Evolutionary conservation across 2,888 invertebrate species (phyloP).

Genomic region (Galeopsomyia nigrocyanea): DNA sequence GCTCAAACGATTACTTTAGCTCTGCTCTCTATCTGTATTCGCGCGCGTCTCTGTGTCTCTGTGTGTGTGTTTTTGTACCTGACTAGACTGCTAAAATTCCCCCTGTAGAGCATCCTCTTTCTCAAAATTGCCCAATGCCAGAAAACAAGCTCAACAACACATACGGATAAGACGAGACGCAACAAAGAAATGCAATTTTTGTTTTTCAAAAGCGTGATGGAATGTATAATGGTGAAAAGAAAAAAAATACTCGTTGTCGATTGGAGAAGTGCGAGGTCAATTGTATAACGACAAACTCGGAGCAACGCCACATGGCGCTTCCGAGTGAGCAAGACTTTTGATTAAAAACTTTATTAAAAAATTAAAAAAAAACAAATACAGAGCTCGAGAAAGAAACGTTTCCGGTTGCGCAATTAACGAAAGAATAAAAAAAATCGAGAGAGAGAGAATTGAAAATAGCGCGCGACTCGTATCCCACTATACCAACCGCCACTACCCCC

Average conservation of each 20-base stretch:
- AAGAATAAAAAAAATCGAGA: background rate
- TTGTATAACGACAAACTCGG: constrained; percentile 11
- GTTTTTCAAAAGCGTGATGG: background rate
- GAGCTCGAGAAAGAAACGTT: background rate
- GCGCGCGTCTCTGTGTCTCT: constrained; percentile 2
- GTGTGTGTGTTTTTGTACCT: constrained; percentile 11
- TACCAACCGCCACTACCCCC: background rate
- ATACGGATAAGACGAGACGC: background rate
- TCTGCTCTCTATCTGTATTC: constrained; percentile 27
- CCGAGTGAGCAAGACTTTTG: background rate
- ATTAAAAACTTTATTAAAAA: constrained; percentile 16
- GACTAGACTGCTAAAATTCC: constrained; percentile 38
- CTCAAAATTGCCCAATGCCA: constrained; percentile 10
- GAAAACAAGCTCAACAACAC: background rate
- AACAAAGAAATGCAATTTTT: background rate
- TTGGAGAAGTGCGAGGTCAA: constrained; percentile 63
- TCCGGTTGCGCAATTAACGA: background rate
- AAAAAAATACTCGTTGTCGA: constrained; percentile 52
- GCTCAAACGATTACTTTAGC: constrained; percentile 22
- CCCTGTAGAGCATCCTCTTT: constrained; percentile 14
- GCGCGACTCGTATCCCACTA: constrained; percentile 5
- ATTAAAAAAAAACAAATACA: background rate
- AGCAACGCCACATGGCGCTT: constrained; percentile 4
- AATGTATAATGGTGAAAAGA: background rate
- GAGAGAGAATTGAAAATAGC: background rate